A percentile compares a stretch with the other conserved stretches of the same genome.
Evolutionary conservation across 2,888 invertebrate species (phyloP).

Genomic region (Acrobasis consociella): DNA sequence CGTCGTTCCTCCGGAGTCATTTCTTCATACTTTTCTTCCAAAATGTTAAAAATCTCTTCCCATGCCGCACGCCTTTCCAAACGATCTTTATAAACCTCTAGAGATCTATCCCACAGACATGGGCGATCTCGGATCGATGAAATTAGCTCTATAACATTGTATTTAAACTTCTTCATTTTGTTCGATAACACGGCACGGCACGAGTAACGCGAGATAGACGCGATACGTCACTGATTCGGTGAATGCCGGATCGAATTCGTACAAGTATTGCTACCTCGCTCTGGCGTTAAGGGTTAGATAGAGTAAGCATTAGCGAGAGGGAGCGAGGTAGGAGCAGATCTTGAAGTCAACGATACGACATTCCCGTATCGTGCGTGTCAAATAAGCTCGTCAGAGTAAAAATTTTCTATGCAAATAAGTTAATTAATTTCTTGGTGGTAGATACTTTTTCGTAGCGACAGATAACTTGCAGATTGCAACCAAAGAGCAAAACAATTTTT

Average conservation of each 20-base stretch:
- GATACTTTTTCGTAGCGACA: too few species aligned
- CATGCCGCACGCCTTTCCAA: conserved; percentile 64
- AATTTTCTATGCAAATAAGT: too few species aligned
- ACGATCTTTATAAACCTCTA: conserved; percentile 69
- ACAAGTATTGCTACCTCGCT: not conserved
- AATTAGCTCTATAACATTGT: conserved; percentile 60
- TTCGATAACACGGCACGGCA: not conserved
- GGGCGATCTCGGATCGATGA: conserved; percentile 56
- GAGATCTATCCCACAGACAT: conserved; percentile 70
- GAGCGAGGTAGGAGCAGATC: not conserved
- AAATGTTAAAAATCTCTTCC: conserved; percentile 63
- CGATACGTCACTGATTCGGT: conserved; percentile 8
- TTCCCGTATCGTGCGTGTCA: not conserved
- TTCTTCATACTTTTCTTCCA: conserved; percentile 61
- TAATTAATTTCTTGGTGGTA: too few species aligned
- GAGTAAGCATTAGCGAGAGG: conserved; percentile 4
- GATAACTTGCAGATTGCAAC: too few species aligned
- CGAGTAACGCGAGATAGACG: not conserved
- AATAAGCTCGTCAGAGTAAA: too few species aligned
- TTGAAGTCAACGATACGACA: not conserved
- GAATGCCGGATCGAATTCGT: conserved; percentile 10
- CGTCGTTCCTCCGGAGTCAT: conserved; percentile 60
- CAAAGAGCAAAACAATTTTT: too few species aligned
- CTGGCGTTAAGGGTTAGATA: not conserved
- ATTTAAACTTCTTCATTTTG: conserved; percentile 65